Conservation (phyloP, 1,140 invertebrate species). For the Drosophila novamexicana region DNA sequence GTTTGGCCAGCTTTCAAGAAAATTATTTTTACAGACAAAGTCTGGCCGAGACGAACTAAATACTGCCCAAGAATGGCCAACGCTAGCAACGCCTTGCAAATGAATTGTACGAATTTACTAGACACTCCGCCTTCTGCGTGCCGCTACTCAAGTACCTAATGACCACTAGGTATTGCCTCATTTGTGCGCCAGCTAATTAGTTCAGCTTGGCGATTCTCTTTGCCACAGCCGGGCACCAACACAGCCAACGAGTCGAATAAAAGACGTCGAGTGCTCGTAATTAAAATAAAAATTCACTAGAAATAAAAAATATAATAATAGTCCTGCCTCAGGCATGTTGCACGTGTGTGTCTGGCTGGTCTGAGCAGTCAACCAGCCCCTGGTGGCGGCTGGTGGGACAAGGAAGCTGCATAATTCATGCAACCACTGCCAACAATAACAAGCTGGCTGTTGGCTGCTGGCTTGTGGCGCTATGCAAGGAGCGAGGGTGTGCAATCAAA, state of each 20-base stretch:
- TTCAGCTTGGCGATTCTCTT: neutral
- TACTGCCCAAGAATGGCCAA: neutral
- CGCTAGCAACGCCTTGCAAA: constrained; percentile 7
- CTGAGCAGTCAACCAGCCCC: neutral
- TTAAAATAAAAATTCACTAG: constrained; percentile 65
- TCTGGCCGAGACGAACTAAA: constrained; percentile 14
- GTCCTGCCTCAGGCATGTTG: constrained; percentile 15
- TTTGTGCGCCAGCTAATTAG: constrained; percentile 25
- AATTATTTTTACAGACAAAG: constrained; percentile 66
- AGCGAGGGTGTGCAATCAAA: constrained; percentile 67
- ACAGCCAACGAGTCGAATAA: constrained; percentile 10
- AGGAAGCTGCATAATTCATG: constrained; percentile 62
- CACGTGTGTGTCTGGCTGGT: constrained; percentile 34
- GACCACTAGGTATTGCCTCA: constrained; percentile 24
- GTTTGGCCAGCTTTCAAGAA: constrained; percentile 64
- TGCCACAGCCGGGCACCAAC: neutral
- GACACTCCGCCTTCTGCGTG: neutral
- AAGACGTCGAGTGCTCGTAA: constrained; percentile 56
- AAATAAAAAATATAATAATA: constrained; percentile 49
- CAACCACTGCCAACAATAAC: constrained; percentile 65
- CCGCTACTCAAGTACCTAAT: constrained; percentile 13
- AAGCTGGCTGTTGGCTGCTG: constrained; percentile 34
- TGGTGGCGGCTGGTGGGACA: neutral
- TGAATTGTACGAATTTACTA: constrained; percentile 7
- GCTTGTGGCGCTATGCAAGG: neutral